phyloP scores from a whole-genome alignment of 2,797 vertebrate genomes.

The Carduelis carduelis region DNA sequence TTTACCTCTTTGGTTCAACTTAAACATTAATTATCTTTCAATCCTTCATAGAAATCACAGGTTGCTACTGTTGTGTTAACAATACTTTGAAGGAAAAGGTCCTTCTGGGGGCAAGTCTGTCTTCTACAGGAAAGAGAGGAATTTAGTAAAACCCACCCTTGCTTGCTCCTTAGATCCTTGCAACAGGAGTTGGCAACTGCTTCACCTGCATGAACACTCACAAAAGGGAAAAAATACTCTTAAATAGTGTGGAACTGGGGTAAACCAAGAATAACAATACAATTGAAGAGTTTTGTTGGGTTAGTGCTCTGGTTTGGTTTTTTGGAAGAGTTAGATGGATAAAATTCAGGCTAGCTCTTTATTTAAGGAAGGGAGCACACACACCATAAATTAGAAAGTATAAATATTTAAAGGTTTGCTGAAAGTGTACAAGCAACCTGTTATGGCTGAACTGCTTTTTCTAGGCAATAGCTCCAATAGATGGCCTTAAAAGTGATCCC shows the following conservation, averaged over 20 bases:
- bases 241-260: not conserved
- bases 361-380: conserved; percentile 17
- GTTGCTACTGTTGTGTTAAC: not conserved
- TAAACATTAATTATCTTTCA: not conserved
- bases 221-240: not conserved
- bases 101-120: not conserved
- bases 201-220: not conserved
- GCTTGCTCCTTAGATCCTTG: not conserved
- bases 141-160: not conserved
- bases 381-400: conserved; percentile 11
- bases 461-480: not conserved
- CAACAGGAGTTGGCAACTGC: not conserved
- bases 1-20: not conserved
- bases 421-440: not conserved
- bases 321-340: not conserved
- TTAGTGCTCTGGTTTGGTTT: not conserved
- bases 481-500: not conserved
- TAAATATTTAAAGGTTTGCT: conserved; percentile 38
- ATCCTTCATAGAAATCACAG: not conserved
- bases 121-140: not conserved
- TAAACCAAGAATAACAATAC: not conserved
- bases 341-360: not conserved
- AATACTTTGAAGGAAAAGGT: not conserved
- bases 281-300: not conserved
- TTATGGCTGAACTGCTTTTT: not conserved